A percentile compares a stretch with the other conserved stretches of the same genome.
These are phyloP conservation scores for Nasonia oneida DNA, from an alignment of 2,888 invertebrate genomes.

Conservation along the genomic window DNA sequence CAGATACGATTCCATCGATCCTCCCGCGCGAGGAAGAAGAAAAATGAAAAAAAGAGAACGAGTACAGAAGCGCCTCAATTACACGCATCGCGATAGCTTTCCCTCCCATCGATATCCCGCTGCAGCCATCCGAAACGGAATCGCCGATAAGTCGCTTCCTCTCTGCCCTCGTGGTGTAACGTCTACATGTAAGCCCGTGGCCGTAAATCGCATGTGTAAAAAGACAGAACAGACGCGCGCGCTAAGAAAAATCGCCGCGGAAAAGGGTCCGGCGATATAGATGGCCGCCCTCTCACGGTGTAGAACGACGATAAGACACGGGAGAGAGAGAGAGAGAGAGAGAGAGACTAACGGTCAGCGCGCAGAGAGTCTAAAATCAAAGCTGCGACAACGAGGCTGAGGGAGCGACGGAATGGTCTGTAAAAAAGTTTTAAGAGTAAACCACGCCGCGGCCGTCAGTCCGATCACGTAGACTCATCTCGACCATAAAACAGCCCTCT, in stretches of 20 bases:
- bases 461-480: constrained; percentile 78
- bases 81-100: neutral
- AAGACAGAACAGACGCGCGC: constrained; percentile 16
- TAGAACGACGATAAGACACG: constrained; percentile 32
- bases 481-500: constrained; percentile 68
- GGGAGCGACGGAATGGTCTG: constrained; percentile 59
- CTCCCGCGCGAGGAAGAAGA: too few relatives aligned
- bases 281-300: constrained; percentile 9
- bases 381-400: constrained; percentile 16
- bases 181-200: neutral
- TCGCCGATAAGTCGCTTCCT: constrained; percentile 47
- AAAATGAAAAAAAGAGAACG: too few relatives aligned
- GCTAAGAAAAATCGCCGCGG: constrained; percentile 2
- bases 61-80: neutral
- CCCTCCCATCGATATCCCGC: neutral
- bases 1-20: too few relatives aligned
- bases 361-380: constrained; percentile 52
- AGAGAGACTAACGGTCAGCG: constrained; percentile 12
- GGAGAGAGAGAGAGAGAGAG: neutral
- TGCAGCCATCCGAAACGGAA: constrained; percentile 58
- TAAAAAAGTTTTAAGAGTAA: constrained; percentile 70
- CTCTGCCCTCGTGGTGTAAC: neutral
- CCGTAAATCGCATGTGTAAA: constrained; percentile 36
- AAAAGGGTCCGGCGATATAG: neutral
- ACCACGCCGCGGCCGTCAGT: constrained; percentile 64